These are phyloP conservation scores for Melanotaenia pygmaea DNA, from an alignment of 2,797 vertebrate genomes.

Conservation along the genomic window DNA sequence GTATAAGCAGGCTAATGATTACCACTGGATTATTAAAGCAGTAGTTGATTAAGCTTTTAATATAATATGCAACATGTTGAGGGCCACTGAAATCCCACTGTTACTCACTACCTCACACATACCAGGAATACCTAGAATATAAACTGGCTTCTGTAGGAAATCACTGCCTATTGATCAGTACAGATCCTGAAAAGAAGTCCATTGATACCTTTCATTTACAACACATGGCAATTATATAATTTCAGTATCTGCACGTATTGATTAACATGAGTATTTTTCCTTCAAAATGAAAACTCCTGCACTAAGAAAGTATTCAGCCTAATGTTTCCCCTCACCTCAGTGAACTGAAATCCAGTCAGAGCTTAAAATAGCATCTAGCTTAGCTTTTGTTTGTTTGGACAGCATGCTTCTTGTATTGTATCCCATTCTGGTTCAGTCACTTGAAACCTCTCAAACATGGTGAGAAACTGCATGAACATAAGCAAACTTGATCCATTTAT, in stretches of 20 bases:
- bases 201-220: not conserved
- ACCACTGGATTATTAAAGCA: slow-evolving; percentile 11
- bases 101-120: slow-evolving; percentile 28
- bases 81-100: not conserved
- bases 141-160: not conserved
- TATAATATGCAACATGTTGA: slow-evolving; percentile 8
- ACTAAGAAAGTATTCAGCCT: not conserved
- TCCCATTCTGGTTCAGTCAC: slow-evolving; percentile 9
- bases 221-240: not conserved
- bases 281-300: not conserved
- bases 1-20: slow-evolving; percentile 11
- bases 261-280: no score
- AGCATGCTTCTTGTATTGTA: not conserved
- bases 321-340: not conserved
- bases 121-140: not conserved
- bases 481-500: slow-evolving; percentile 15
- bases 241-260: no score
- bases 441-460: slow-evolving; percentile 1
- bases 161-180: slow-evolving; percentile 1
- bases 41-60: not conserved
- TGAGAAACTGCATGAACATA: slow-evolving; percentile 20
- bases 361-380: slow-evolving; percentile 24
- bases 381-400: slow-evolving; percentile 3
- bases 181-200: not conserved
- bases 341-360: not conserved